Base-by-base conservation (phyloP, 2,888 invertebrate species). In the Malacosoma neustria region DNA sequence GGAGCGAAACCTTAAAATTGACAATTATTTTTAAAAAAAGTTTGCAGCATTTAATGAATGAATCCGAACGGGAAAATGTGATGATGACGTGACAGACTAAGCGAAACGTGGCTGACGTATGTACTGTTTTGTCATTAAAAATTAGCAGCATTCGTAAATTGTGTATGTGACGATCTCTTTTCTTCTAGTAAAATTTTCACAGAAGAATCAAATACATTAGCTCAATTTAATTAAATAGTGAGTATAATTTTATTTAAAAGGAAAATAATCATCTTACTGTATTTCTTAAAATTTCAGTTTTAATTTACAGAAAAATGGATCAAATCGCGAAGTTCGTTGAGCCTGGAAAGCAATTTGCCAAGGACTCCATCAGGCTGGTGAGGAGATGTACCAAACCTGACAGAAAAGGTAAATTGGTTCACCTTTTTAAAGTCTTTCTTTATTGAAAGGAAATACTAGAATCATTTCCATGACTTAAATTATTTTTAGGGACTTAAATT, bases 341-440 rank as follows among this genome's bases (percentile, higher is more conserved):
- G 79, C 99, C 99, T 62, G 96, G 94, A 50, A 94, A 95, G 72
- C 95, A 96, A 73, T 99, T 99, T 79, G 92, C 97, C 64, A 99
- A 99, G 87, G 99, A 99, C 80, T 99, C 99, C 15, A 91, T 98
- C 65, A 92, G 99, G 85, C 90, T 99, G 66, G 97, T 99, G 30
- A 99, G 99, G 82, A 94, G 99, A 75, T 99, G 99, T 85, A 99
- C 99, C 39, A 99, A 99, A 84, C 99, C 99, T 37, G 99, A 99
- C 75, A 92, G 98, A 68, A 97, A 97, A 93, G 97, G 96, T 96
- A 84, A 40, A 49, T 51, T 42, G 6, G 9, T 6, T 22, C 22
- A 22, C 22, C 9, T 22, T 22, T 22, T 9, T 22, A 22, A 3
- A 22, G 9, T 22, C 6, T 22, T 22, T 22, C 9, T n/a, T n/a